Evolutionary conservation across 2,113 vertebrate species (phyloP).

Genomic region (Phocoena sinus): DNA sequence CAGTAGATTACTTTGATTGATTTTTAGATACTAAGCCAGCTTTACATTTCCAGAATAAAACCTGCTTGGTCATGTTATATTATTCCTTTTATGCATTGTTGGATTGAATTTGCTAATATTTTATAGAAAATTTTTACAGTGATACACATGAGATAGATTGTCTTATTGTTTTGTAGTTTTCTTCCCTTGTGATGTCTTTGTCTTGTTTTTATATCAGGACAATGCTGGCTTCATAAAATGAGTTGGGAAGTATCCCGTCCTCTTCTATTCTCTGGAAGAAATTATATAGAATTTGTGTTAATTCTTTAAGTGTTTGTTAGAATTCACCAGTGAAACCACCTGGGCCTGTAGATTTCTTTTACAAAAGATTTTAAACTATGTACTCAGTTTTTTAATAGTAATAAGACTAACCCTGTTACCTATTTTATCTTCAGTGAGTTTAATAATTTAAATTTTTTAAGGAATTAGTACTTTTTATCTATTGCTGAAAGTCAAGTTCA

Average conservation of each 20-base stretch:
- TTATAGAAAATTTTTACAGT: background rate
- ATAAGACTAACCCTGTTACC: background rate
- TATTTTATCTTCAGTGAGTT: background rate
- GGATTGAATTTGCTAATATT: background rate
- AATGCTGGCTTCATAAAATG: background rate
- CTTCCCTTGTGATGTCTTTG: background rate
- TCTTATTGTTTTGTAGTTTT: background rate
- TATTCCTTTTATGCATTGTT: background rate
- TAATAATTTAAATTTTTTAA: background rate
- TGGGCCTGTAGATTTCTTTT: background rate
- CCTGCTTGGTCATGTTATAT: background rate
- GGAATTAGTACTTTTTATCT: background rate
- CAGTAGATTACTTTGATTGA: background rate
- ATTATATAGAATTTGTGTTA: background rate
- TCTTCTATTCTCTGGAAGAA: background rate
- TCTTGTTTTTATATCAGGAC: background rate
- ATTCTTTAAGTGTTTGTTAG: constrained; percentile 14
- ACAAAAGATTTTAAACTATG: background rate
- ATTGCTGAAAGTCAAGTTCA: background rate
- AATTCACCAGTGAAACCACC: background rate
- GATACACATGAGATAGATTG: background rate
- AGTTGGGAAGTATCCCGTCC: background rate
- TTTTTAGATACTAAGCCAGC: background rate
- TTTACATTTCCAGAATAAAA: background rate
- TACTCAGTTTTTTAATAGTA: background rate